Evolutionary conservation across 2,888 invertebrate genomes (phyloP), one percentile per base, ranked within the genome.

Genomic region (Dynastes grantii): DNA sequence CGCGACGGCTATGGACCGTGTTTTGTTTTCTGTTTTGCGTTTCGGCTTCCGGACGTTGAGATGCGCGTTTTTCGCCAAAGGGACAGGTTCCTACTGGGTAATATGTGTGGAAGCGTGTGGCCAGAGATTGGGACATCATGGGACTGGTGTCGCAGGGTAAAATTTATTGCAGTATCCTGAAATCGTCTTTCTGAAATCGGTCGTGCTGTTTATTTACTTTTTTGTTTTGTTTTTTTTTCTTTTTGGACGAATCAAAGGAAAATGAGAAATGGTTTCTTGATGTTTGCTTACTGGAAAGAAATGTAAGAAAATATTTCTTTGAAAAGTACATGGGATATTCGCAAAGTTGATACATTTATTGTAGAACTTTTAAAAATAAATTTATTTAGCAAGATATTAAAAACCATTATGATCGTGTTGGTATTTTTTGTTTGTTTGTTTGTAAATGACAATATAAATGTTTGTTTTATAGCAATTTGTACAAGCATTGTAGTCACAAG

Each of bases 1-100:
- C 32, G 32, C n/a, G 61, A 29, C 1, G 27, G 27, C 61, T 6
- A 29, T 11, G 3, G 6, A 55, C n/a, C 3, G n/a, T 55, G n/a
- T 55, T 55, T 4, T 55, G n/a, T 55, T 55, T 61, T 61, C 29
- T 61, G 61, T 61, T 61, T 61, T 22, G 61, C 29, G 29, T 61
- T 61, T 61, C 29, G 11, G 27, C 8, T 61, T 61, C 61, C 61
- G 27, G 4, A 55, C 53, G 45, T 45, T 45, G 11, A 45, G 55
- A 55, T 6, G 13, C 55, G 55, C n/a, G 13, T 16, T 61, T 61
- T 61, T 27, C 61, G 3, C 61, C 6, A 27, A 27, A 61, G 22
- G 61, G 27, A 16, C 22, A 61, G 11, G 27, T 5, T 22, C 27
- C 27, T 9, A 6, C 8, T 29, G 22, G 4, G 53, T 55, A 55